A percentile compares a stretch with the other conserved stretches of the same genome.
These are phyloP conservation scores for Threskiornis aethiopicus DNA, from an alignment of 2,797 vertebrate genomes.

Conservation along the genomic window DNA sequence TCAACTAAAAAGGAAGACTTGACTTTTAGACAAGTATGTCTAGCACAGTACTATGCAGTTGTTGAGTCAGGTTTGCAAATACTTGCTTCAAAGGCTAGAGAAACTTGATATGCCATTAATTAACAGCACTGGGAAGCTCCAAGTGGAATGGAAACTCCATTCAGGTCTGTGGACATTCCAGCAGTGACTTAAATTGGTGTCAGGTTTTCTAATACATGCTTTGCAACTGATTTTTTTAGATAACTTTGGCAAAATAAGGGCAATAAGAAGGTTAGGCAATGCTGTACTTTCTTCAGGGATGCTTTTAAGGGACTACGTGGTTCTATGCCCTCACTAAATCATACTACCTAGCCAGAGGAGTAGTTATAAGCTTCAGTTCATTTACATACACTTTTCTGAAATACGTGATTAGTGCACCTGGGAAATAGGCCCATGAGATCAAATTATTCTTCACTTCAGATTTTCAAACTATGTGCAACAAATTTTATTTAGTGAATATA, in stretches of 20 bases:
- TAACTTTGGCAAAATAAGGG: not conserved
- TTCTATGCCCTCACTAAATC: not conserved
- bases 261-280: not conserved
- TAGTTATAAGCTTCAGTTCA: not conserved
- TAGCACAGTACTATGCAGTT: not conserved
- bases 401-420: fast-evolving
- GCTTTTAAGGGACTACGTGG: not conserved
- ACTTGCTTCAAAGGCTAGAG: not conserved
- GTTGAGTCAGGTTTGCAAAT: not conserved
- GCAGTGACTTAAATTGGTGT: not conserved
- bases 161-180: not conserved
- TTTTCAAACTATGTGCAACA: not conserved
- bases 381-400: not conserved
- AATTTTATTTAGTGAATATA: not conserved
- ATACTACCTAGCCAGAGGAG: not conserved
- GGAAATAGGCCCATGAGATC: not conserved
- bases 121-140: not conserved
- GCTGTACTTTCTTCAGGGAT: not conserved
- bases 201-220: not conserved
- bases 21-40: not conserved
- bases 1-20: not conserved
- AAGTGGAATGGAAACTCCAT: not conserved
- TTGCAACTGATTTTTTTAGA: not conserved
- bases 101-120: not conserved
- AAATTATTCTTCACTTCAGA: not conserved